Percentiles rank a stretch among this genome's conserved stretches.
These are phyloP conservation scores for Drosophila neonasuta DNA, from an alignment of 2,888 invertebrate genomes.

Conservation along the genomic window DNA sequence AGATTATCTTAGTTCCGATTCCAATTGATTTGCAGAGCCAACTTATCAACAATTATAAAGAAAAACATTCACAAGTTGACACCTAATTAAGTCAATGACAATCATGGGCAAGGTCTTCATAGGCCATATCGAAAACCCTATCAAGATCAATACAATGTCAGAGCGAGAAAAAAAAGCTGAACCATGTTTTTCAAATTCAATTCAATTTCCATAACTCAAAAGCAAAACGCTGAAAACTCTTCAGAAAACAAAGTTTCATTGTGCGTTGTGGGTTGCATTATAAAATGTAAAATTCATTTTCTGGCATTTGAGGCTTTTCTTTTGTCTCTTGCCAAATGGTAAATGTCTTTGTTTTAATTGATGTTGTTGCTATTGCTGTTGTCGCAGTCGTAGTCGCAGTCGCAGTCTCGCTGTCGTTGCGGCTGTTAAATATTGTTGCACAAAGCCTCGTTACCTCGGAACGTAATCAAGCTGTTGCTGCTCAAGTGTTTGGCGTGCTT, in stretches of 20 bases:
- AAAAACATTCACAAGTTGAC: constrained; percentile 31
- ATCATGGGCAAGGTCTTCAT: constrained; percentile 31
- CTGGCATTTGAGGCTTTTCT: constrained; percentile 28
- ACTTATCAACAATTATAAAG: constrained; percentile 30
- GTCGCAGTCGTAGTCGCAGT: not conserved
- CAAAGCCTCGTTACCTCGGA: constrained; percentile 39
- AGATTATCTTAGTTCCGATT: not conserved
- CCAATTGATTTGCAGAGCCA: constrained; percentile 5
- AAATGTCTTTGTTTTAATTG: constrained; percentile 56
- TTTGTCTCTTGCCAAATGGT: constrained; percentile 41
- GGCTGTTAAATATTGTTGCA: constrained; percentile 24
- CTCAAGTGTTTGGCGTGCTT: constrained; percentile 21
- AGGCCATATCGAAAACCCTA: constrained; percentile 11
- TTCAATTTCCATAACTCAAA: constrained; percentile 43
- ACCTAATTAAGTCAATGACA: constrained; percentile 45
- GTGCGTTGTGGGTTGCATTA: constrained; percentile 44
- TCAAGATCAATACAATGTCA: constrained; percentile 45
- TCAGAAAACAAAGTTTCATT: constrained; percentile 30
- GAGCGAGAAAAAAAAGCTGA: not conserved
- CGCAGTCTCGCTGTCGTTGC: constrained; percentile 9
- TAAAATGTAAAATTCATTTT: constrained; percentile 37
- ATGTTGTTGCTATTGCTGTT: constrained; percentile 18
- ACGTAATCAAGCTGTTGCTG: constrained; percentile 46
- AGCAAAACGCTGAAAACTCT: constrained; percentile 28
- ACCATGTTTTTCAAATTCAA: constrained; percentile 20